Evolutionary conservation across 1,140 invertebrate genomes (phyloP).

Genomic region (Drosophila novamexicana): DNA sequence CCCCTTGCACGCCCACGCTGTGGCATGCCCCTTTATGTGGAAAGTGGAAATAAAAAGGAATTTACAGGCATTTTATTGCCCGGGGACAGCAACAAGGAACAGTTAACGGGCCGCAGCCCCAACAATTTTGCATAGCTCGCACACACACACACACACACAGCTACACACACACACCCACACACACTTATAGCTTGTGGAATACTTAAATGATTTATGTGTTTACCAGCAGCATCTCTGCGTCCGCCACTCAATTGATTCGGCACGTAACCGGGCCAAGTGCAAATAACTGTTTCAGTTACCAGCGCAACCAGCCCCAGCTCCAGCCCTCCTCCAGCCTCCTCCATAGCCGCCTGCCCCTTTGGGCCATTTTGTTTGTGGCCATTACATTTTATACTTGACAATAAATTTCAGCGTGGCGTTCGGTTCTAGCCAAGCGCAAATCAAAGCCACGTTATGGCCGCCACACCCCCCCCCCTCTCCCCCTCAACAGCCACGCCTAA

Average conservation of each 20-base stretch:
- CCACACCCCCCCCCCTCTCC: not conserved
- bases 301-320: not conserved
- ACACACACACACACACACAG: slow-evolving; percentile 12
- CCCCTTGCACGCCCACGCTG: not conserved
- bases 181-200: not conserved
- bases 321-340: not conserved
- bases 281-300: slow-evolving; percentile 77
- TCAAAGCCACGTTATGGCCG: slow-evolving; percentile 63
- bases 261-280: slow-evolving; percentile 76
- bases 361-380: slow-evolving; percentile 34
- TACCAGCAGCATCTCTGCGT: slow-evolving; percentile 28
- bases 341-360: slow-evolving; percentile 1
- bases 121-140: slow-evolving; percentile 53
- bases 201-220: slow-evolving; percentile 75
- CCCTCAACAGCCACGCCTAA: too few species aligned
- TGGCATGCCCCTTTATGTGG: slow-evolving; percentile 37
- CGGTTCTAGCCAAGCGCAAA: slow-evolving; percentile 44
- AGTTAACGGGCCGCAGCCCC: slow-evolving; percentile 25
- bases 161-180: not conserved
- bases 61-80: slow-evolving; percentile 70
- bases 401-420: slow-evolving; percentile 62
- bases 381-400: slow-evolving; percentile 78
- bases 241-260: slow-evolving; percentile 73
- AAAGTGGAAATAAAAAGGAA: slow-evolving; percentile 52
- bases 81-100: slow-evolving; percentile 13